A percentile compares a stretch with the other conserved stretches of the same genome.
phyloP scores from a whole-genome alignment of 2,113 vertebrate species.

The Balaenoptera acutorostrata region DNA sequence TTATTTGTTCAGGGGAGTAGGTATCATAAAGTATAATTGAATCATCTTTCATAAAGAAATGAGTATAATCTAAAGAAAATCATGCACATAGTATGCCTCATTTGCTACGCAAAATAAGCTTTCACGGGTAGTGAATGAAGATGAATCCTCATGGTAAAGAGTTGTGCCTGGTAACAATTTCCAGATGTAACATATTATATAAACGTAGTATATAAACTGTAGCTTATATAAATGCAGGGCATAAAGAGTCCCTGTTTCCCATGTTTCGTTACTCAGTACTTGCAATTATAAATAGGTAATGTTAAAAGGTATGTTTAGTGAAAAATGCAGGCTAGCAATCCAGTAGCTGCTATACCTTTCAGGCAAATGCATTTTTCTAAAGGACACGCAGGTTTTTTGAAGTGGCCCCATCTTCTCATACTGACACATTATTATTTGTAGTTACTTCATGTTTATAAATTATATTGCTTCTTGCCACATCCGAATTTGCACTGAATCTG shows the following conservation, averaged over 20 bases:
- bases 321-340: neutral
- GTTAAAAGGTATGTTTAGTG: neutral
- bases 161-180: neutral
- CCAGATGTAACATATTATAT: neutral
- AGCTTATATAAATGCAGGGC: neutral
- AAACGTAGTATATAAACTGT: neutral
- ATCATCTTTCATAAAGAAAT: conserved; percentile 35
- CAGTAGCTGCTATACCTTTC: neutral
- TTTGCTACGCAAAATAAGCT: neutral
- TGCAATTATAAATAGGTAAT: neutral
- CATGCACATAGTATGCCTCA: neutral
- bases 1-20: neutral
- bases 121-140: neutral
- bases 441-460: neutral
- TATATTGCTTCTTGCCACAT: neutral
- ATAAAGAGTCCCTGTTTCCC: neutral
- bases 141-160: neutral
- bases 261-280: neutral
- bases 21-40: neutral
- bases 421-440: neutral
- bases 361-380: neutral
- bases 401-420: neutral
- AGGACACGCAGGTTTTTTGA: neutral
- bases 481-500: neutral
- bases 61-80: conserved; percentile 29